Evolutionary conservation across 1,140 invertebrate genomes (phyloP), one percentile per base, ranked within the genome.

Genomic region (Augochlora pura): DNA sequence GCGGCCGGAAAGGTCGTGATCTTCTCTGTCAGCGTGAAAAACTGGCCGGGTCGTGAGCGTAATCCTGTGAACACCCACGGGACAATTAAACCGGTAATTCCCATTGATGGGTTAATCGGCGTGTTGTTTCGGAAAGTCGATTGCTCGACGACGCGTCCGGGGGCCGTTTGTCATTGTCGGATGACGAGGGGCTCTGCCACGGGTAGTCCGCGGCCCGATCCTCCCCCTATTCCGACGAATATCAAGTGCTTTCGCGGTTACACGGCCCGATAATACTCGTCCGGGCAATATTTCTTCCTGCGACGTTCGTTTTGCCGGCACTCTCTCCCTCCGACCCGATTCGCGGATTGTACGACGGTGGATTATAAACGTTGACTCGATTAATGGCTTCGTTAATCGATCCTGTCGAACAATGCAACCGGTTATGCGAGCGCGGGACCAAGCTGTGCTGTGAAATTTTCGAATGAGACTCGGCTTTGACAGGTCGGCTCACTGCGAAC

Each of bases 11-110:
- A 86, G 84, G 71, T 85, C 79, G 32, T 46, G 71, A 59, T 54
- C 70, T 54, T 54, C 32, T 71, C 16, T 4, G n/a, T 10, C 12
- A 16, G 3, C 7, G 16, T 14, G 63, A 72, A 85, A 78, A 82
- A 60, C 27, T 54, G 5, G 16, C 42, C 49, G 27, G 10, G 18
- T 52, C 70, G 32, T 32, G 32, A 27, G 12, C 38, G 54, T 52
- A 14, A 23, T 63, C 49, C 65, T 38, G 66, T 7, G 46, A 18
- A 71, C 80, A 75, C 84, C 84, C 74, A 86, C 84, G 83, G 27
- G 8, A n/a, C 74, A 79, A 85, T 86, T 86, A 82, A 76, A 66
- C 76, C 72, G 68, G 57, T 82, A 85, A 86, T 86, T 71, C 54
- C 21, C 52, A 69, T 66, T 73, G 62, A 85, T 82, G 76, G 69